A percentile compares a stretch with the other conserved stretches of the same genome.
phyloP scores from a whole-genome alignment of 2,113 vertebrate species.

The Nothocercus nigrocapillus region DNA sequence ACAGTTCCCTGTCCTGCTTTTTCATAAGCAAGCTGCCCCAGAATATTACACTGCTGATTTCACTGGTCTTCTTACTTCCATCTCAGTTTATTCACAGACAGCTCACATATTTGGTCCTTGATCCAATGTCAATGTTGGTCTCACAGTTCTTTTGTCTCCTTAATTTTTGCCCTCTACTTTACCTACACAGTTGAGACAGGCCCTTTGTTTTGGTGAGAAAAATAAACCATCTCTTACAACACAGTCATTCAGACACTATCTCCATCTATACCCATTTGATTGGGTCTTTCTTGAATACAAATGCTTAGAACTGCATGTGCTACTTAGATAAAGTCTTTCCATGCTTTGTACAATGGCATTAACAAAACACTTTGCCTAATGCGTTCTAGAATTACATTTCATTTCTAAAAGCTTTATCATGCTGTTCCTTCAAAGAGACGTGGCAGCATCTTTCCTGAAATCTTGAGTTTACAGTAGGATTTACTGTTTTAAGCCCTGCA shows the following conservation, averaged over 20 bases:
- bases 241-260: neutral
- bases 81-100: neutral
- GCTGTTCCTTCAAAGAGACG: neutral
- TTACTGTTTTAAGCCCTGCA: neutral
- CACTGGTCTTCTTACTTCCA: neutral
- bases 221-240: neutral
- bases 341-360: neutral
- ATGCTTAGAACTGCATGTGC: neutral
- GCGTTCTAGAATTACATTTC: neutral
- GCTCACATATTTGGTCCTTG: neutral
- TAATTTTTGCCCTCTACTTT: neutral
- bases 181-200: neutral
- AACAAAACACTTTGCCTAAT: neutral
- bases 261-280: neutral
- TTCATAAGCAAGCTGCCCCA: neutral
- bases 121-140: neutral
- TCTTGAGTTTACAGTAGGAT: neutral
- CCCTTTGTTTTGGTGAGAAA: neutral
- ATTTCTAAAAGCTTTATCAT: neutral
- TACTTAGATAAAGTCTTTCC: neutral
- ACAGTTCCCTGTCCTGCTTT: neutral
- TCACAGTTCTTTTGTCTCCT: neutral
- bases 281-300: neutral
- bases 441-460: neutral
- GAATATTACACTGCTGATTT: neutral